phyloP scores from a whole-genome alignment of 64 coral and sea anemone species.

The Montipora efflorescens region DNA sequence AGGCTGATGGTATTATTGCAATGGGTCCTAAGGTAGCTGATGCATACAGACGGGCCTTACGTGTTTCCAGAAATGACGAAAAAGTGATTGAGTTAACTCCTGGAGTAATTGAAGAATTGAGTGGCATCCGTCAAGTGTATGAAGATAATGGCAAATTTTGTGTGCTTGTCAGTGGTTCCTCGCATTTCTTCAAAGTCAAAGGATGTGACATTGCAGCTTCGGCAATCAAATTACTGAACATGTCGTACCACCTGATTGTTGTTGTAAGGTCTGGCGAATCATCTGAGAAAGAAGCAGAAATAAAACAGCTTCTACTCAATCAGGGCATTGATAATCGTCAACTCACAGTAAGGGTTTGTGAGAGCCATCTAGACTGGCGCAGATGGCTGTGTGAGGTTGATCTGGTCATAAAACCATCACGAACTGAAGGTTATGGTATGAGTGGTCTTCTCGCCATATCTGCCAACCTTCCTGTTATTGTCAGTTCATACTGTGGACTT shows the following conservation, averaged over 20 bases:
- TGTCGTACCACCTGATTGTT: conserved; percentile 16
- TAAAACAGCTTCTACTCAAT: neutral
- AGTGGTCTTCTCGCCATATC: conserved; percentile 43
- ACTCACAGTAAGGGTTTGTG: neutral
- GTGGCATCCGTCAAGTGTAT: neutral
- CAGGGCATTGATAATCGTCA: conserved; percentile 3
- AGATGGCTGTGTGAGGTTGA: neutral
- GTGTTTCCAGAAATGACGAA: neutral
- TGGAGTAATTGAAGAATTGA: conserved; percentile 20
- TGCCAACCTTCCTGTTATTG: conserved; percentile 24
- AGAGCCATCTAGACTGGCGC: conserved; percentile 2
- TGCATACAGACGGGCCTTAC: neutral
- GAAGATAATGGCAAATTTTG: neutral
- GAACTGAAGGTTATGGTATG: conserved; percentile 49
- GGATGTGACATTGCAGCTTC: conserved; percentile 31
- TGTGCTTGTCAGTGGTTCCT: conserved; percentile 1
- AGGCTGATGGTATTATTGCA: conserved; percentile 14
- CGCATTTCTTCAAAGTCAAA: neutral
- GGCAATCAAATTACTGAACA: conserved; percentile 20
- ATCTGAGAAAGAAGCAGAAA: neutral
- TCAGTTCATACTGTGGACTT: conserved; percentile 15
- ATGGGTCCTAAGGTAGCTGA: conserved; percentile 20
- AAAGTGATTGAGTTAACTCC: conserved; percentile 10
- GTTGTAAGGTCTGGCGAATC: neutral
- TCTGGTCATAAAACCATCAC: conserved; percentile 36